A percentile compares a stretch with the other conserved stretches of the same genome.
phyloP scores from a whole-genome alignment of 2,888 invertebrate genomes.

The Mystacides longicornis region DNA sequence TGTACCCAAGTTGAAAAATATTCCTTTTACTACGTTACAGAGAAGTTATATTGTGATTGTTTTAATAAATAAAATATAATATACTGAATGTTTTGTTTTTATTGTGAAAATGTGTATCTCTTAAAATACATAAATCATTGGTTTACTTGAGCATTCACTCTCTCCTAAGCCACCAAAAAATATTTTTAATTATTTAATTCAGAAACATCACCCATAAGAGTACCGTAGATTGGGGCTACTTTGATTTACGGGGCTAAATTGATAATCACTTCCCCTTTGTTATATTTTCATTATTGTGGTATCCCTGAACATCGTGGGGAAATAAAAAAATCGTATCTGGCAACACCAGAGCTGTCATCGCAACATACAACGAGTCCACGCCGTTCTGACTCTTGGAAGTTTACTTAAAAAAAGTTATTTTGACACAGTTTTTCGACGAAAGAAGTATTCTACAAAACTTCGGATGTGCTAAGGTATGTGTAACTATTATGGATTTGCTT shows the following conservation, averaged over 20 bases:
- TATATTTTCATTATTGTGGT: slow-evolving; percentile 8
- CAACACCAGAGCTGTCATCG: slow-evolving; percentile 8
- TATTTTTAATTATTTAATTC: too few relatives aligned
- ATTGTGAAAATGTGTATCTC: too few relatives aligned
- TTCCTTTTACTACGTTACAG: neutral
- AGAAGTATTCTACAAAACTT: slow-evolving; percentile 13
- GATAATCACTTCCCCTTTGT: slow-evolving; percentile 12
- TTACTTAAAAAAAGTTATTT: slow-evolving; percentile 9
- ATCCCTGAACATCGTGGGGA: slow-evolving; percentile 8
- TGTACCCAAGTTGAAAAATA: neutral
- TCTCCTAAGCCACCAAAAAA: too few relatives aligned
- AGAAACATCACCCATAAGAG: too few relatives aligned
- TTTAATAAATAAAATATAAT: too few relatives aligned
- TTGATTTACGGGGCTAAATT: slow-evolving; percentile 12
- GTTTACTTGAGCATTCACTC: too few relatives aligned
- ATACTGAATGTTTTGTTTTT: too few relatives aligned
- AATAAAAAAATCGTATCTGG: slow-evolving; percentile 9
- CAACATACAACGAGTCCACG: slow-evolving; percentile 3
- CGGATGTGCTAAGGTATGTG: slow-evolving; percentile 10
- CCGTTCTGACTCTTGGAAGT: slow-evolving; percentile 5
- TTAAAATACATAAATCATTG: too few relatives aligned
- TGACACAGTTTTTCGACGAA: slow-evolving; percentile 11
- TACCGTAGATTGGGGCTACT: slow-evolving; percentile 10
- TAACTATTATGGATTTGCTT: slow-evolving; percentile 11
- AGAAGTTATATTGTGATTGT: neutral